Conservation (phyloP, 2,113 vertebrate species). For the Morphnarchus princeps region DNA sequence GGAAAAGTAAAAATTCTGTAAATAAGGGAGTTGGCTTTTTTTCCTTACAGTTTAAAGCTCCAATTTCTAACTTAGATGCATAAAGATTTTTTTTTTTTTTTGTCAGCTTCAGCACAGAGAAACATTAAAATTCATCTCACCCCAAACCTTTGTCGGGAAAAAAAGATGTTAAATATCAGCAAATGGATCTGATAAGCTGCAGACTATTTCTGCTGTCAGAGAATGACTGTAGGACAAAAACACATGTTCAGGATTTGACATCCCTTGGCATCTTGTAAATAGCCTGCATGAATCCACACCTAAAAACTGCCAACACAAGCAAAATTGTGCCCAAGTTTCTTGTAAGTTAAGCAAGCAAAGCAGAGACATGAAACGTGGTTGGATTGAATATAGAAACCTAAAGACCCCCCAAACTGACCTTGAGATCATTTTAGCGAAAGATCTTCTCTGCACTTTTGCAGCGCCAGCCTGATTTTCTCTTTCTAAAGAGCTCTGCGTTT, state of each 20-base stretch:
- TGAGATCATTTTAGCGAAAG: slow-evolving; percentile 68
- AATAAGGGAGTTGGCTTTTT: slow-evolving; percentile 56
- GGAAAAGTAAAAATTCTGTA: slow-evolving; percentile 51
- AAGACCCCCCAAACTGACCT: slow-evolving; percentile 74
- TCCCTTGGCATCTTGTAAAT: slow-evolving; percentile 82
- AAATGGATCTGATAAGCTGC: slow-evolving; percentile 78
- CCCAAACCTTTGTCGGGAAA: slow-evolving; percentile 68
- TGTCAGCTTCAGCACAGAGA: slow-evolving; percentile 68
- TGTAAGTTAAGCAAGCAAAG: slow-evolving; percentile 79
- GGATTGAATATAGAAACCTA: slow-evolving; percentile 75
- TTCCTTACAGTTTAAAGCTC: slow-evolving; percentile 53
- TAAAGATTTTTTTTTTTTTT: slow-evolving; percentile 61
- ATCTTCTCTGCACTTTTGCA: slow-evolving; percentile 48
- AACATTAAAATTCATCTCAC: slow-evolving; percentile 76
- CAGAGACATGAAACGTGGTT: slow-evolving; percentile 71
- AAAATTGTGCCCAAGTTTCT: slow-evolving; percentile 78
- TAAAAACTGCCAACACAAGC: slow-evolving; percentile 80
- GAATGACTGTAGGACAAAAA: slow-evolving; percentile 74
- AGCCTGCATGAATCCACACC: slow-evolving; percentile 76
- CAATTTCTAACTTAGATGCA: slow-evolving; percentile 61
- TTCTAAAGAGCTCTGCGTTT: neutral
- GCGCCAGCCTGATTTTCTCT: slow-evolving; percentile 34
- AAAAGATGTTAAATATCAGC: slow-evolving; percentile 78
- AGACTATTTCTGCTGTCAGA: slow-evolving; percentile 78
- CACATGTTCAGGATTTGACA: slow-evolving; percentile 78